Percentiles rank a stretch among this genome's conserved stretches.
These are phyloP conservation scores for Syrrhaptes paradoxus DNA, from an alignment of 2,113 vertebrate species.

Conservation along the genomic window DNA sequence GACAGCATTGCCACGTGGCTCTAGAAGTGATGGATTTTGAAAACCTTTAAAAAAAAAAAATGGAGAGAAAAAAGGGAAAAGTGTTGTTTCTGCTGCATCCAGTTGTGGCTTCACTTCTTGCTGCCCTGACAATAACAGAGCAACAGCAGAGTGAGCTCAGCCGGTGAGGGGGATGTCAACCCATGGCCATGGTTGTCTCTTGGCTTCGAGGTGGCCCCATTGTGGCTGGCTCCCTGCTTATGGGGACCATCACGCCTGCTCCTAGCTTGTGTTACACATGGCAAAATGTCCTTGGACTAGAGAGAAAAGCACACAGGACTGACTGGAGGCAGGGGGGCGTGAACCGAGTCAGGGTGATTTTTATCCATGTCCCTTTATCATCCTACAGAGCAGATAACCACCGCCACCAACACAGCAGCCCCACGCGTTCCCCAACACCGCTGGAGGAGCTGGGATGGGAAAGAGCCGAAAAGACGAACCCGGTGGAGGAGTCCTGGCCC, in stretches of 20 bases:
- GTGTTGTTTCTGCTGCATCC: fast-evolving
- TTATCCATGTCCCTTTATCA: constrained; percentile 45
- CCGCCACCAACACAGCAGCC: not conserved
- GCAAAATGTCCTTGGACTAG: not conserved
- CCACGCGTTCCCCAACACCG: fast-evolving
- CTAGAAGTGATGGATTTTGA: not conserved
- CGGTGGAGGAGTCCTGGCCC: fast-evolving
- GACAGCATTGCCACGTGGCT: not conserved
- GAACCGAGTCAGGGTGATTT: not conserved
- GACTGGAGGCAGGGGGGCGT: not conserved
- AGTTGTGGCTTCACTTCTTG: not conserved
- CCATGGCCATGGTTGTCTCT: not conserved
- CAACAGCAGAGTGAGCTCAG: not conserved
- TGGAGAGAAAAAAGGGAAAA: not conserved
- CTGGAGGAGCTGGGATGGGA: not conserved
- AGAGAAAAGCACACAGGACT: not conserved
- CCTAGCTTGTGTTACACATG: fast-evolving
- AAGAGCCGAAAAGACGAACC: not conserved
- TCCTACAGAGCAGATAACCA: not conserved
- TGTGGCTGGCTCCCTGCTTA: not conserved
- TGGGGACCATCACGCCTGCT: not conserved
- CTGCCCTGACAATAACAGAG: not conserved
- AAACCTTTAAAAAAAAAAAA: not conserved
- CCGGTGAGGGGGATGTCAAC: not conserved
- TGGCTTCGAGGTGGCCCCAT: not conserved